Percentiles rank a stretch among this genome's conserved stretches.
phyloP scores from a whole-genome alignment of 2,888 invertebrate species.

The Dasysyrphus albostriatus region DNA sequence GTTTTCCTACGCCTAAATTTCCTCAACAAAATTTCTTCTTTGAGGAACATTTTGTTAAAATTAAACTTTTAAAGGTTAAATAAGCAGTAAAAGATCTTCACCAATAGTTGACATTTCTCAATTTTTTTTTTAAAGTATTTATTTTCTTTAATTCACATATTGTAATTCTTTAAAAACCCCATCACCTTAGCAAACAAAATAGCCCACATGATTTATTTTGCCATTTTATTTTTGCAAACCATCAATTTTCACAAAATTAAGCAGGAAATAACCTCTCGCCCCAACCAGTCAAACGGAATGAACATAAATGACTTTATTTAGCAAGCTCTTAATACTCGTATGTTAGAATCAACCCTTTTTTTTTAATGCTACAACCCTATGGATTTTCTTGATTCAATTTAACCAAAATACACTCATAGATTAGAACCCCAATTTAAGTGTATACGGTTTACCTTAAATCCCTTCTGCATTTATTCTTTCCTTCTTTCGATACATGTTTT shows the following conservation, averaged over 20 bases:
- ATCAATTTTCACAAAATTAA: constrained; percentile 17
- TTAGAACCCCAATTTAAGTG: constrained; percentile 59
- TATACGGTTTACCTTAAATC: background rate
- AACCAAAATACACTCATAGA: constrained; percentile 35
- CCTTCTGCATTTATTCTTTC: background rate
- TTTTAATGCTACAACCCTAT: background rate
- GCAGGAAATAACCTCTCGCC: constrained; percentile 12
- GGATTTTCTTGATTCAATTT: constrained; percentile 34
- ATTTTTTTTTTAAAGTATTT: background rate
- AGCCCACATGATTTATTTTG: background rate
- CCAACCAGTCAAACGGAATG: constrained; percentile 35
- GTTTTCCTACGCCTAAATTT: too few species aligned
- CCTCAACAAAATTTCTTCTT: too few species aligned
- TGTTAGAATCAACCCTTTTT: constrained; percentile 30
- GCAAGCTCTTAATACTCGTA: background rate
- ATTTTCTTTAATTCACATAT: background rate
- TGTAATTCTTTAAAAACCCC: background rate
- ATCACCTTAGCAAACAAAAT: background rate
- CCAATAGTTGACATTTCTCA: too few species aligned
- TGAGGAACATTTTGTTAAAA: too few species aligned
- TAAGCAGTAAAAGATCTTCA: too few species aligned
- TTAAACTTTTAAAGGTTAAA: too few species aligned
- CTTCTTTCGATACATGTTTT: constrained; percentile 9
- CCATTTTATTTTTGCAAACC: background rate
- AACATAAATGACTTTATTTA: constrained; percentile 6